phyloP scores from a whole-genome alignment of 2,888 invertebrate species.

The Toxonevra muliebris region DNA sequence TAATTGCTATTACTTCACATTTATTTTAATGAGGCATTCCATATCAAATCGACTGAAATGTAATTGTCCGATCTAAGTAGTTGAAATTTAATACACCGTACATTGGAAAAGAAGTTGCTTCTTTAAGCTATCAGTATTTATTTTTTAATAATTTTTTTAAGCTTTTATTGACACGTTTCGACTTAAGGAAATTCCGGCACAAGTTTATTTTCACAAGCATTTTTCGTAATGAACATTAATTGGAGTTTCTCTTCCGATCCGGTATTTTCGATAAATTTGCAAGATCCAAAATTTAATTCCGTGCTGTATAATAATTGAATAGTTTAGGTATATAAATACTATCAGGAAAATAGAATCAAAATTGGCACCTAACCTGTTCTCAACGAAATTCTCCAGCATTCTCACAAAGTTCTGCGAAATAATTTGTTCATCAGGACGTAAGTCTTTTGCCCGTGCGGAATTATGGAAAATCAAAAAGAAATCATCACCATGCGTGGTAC shows the following conservation, averaged over 20 bases:
- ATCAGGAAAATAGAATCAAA: background rate
- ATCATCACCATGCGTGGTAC: constrained; percentile 54
- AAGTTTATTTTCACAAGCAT: constrained; percentile 41
- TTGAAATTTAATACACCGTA: no score
- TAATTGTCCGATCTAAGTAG: no score
- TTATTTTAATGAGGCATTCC: no score
- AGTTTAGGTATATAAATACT: background rate
- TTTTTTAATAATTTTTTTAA: no score
- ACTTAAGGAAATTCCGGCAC: constrained; percentile 31
- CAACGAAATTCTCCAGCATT: constrained; percentile 51
- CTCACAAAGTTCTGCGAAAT: constrained; percentile 47
- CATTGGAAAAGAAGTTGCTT: no score
- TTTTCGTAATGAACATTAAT: constrained; percentile 42
- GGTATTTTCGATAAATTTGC: constrained; percentile 46
- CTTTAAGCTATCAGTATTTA: no score
- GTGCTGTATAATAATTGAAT: constrained; percentile 25
- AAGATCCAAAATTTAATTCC: constrained; percentile 44
- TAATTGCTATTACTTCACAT: no score
- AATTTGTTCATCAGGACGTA: constrained; percentile 40
- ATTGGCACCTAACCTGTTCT: constrained; percentile 7
- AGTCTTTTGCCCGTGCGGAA: background rate
- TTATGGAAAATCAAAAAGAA: constrained; percentile 48
- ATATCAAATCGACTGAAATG: no score
- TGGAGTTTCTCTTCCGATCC: constrained; percentile 34
- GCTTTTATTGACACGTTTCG: no score